Evolutionary conservation across 2,797 vertebrate genomes (phyloP), one percentile per base, ranked within the genome.

Genomic region (Acestrorhynchus altus): DNA sequence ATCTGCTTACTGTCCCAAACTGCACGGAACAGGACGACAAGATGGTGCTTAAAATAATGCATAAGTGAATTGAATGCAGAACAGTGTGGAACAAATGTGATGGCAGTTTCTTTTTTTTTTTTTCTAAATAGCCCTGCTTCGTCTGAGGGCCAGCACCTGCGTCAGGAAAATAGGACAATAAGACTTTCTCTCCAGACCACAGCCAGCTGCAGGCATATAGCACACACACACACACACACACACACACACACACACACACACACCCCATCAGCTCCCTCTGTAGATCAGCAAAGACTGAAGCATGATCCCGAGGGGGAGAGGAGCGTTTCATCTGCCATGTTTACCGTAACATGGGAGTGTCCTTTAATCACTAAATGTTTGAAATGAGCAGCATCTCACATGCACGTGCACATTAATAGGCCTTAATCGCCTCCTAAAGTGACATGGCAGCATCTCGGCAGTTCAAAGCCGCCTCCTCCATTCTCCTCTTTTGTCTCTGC

Each of bases 371-470:
- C 86, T 91, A 92, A 92, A 91, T 85, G 88, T 91, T 88, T 89
- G 77, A 90, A 90, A 90, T 88, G 89, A 94, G 79, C 87, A 54
- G 78, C 84, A 42, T 46, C 81, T 70, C 74, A 66, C 63, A 70
- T 61, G 57, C 81, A 86, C 81, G 86, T 88, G 80, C 80, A 88
- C 89, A 89, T 90, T 90, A 93, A 87, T 86, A 83, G 82, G 67
- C 88, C 82, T 72, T 93, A 93, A 93, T 92, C 91, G 87, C 87
- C 88, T 91, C 87, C 91, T 91, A 92, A 91, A 87, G 88, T 90
- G 89, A 92, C 91, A 91, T 86, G 85, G 88, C 87, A 89, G 86
- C 90, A 87, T 90, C 84, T 84, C 86, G 77, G 89, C 83, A 69
- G 63, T 90, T 89, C 87, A 91, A 88, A 90, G 86, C 82, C 28